Evolutionary conservation across 2,113 vertebrate species (phyloP).

Genomic region (Phasianus colchicus): DNA sequence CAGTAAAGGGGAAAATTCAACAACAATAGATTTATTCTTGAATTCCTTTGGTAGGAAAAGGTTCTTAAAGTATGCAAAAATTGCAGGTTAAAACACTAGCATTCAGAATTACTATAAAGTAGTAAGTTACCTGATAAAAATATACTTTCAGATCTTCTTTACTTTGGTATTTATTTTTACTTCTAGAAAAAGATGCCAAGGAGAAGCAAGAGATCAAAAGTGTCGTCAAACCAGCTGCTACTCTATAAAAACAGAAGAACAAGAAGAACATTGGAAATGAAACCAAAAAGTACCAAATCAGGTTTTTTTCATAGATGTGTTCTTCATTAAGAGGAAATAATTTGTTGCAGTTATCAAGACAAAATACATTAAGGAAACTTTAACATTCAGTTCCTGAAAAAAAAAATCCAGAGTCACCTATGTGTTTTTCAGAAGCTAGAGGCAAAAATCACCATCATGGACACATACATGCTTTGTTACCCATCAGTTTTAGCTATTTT

Average conservation of each 20-base stretch:
- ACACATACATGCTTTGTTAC: not conserved
- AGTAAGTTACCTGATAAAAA: slow-evolving; percentile 84
- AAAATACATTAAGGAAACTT: not conserved
- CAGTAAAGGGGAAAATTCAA: not conserved
- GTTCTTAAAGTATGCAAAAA: not conserved
- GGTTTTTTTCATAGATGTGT: not conserved
- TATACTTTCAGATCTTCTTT: slow-evolving; percentile 75
- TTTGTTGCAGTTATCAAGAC: not conserved
- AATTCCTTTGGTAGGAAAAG: not conserved
- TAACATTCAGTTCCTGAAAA: not conserved
- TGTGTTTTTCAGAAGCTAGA: not conserved
- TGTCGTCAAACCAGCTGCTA: slow-evolving; percentile 81
- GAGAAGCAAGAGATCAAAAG: slow-evolving; percentile 81
- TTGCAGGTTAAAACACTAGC: not conserved
- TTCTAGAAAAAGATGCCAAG: slow-evolving; percentile 72
- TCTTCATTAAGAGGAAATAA: not conserved
- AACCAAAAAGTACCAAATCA: not conserved
- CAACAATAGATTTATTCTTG: not conserved
- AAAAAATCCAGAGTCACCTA: not conserved
- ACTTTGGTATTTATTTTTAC: slow-evolving; percentile 58
- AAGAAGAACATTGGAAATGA: not conserved
- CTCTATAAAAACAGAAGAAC: slow-evolving; percentile 73
- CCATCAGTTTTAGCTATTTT: not conserved
- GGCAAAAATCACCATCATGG: not conserved
- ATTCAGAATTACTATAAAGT: not conserved